Conservation (phyloP, 2,888 invertebrate species). For the Seira sanloemensis region DNA sequence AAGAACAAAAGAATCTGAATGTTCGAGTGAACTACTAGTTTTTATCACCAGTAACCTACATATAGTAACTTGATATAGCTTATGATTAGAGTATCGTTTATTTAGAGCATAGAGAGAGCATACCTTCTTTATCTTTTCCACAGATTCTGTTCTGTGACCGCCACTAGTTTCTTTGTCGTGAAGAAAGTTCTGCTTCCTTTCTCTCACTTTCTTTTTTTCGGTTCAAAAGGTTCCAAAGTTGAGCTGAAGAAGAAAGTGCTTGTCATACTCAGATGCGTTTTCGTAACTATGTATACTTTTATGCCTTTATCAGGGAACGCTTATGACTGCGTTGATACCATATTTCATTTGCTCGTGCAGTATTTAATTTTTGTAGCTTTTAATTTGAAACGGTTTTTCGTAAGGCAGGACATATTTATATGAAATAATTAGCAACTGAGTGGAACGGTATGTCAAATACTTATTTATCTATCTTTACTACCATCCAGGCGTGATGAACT, state of each 20-base stretch:
- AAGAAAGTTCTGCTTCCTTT: not conserved
- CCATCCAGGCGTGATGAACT: too few relatives aligned
- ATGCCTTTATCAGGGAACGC: too few relatives aligned
- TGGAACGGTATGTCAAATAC: too few relatives aligned
- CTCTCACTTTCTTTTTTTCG: not conserved
- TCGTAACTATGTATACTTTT: too few relatives aligned
- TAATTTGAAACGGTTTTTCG: too few relatives aligned
- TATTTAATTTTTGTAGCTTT: too few relatives aligned
- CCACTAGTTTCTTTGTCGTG: not conserved
- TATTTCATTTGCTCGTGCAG: too few relatives aligned
- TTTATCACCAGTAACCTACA: constrained; percentile 38
- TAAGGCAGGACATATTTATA: too few relatives aligned
- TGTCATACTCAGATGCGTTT: not conserved
- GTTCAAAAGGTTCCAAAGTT: not conserved
- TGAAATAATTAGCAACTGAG: too few relatives aligned
- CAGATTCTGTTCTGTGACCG: not conserved
- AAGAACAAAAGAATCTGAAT: not conserved
- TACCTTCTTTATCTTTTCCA: not conserved
- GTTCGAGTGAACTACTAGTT: not conserved
- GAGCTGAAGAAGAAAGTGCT: not conserved
- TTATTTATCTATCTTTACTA: too few relatives aligned
- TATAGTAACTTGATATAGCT: constrained; percentile 23
- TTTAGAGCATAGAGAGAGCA: constrained; percentile 24
- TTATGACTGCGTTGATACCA: too few relatives aligned
- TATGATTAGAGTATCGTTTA: too few relatives aligned